These are phyloP conservation scores for Grammomys surdaster DNA, from an alignment of 2,113 vertebrate genomes.

Conservation along the genomic window DNA sequence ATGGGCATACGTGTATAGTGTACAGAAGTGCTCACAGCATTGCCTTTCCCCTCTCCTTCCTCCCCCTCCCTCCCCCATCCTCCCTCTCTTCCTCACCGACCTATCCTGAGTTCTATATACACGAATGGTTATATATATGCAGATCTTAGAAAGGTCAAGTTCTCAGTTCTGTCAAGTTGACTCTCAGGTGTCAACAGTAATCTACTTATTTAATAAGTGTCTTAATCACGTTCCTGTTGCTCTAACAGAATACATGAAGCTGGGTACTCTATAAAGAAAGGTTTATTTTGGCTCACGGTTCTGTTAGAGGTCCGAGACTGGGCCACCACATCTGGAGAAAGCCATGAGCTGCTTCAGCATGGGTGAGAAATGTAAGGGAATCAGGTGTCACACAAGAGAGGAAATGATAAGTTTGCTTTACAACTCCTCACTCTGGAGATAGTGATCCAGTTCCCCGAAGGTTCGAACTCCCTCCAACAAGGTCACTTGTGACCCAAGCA, in stretches of 20 bases:
- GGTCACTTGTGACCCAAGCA: background rate
- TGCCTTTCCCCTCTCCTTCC: background rate
- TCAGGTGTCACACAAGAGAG: background rate
- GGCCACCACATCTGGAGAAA: background rate
- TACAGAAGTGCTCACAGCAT: background rate
- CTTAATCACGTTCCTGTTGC: background rate
- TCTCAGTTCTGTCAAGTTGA: background rate
- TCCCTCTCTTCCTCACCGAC: background rate
- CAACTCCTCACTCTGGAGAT: background rate
- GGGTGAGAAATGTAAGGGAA: background rate
- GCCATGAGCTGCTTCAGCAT: background rate
- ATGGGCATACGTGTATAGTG: no score
- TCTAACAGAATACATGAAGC: background rate
- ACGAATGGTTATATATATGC: no score
- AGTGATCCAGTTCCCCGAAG: background rate
- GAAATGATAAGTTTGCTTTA: background rate
- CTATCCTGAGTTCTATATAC: background rate
- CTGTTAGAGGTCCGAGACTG: background rate
- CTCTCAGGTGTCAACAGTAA: background rate
- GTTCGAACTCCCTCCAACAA: background rate
- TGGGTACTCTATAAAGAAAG: background rate
- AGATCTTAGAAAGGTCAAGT: background rate
- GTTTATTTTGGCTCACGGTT: background rate
- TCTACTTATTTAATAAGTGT: background rate
- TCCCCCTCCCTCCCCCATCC: background rate